Percentiles rank a stretch among this genome's conserved stretches.
Conservation (phyloP, 2,797 vertebrate genomes). For the Oryzias dopingdopingensis region DNA sequence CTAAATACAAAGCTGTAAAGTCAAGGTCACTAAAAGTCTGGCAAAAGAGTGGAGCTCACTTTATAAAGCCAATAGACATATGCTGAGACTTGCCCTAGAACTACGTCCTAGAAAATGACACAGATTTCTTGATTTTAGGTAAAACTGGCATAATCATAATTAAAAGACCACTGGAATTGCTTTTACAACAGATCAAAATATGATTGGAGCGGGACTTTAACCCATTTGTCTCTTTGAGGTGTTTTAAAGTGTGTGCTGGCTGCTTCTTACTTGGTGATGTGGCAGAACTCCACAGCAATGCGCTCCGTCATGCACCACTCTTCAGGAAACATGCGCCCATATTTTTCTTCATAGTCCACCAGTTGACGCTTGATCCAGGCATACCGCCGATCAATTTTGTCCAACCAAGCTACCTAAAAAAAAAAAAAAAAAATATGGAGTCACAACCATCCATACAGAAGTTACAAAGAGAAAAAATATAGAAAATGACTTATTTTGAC, state of each 20-base stretch:
- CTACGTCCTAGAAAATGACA: no score
- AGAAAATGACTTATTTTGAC: constrained; percentile 38
- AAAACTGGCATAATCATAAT: no score
- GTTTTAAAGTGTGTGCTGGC: not conserved
- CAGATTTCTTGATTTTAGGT: no score
- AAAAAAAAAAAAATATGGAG: not conserved
- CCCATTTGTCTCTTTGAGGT: not conserved
- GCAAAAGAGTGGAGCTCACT: constrained; percentile 15
- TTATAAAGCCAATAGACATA: constrained; percentile 2
- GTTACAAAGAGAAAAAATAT: not conserved
- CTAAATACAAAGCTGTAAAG: constrained; percentile 27
- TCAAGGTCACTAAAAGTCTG: constrained; percentile 13
- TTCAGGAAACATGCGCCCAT: constrained; percentile 91
- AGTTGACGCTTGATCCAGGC: constrained; percentile 98
- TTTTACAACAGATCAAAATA: no score
- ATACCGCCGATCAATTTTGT: constrained; percentile 96
- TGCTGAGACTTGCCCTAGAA: not conserved
- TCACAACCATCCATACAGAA: not conserved
- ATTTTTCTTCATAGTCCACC: constrained; percentile 98
- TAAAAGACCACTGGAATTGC: no score
- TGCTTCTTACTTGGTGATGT: constrained; percentile 83
- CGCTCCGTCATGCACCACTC: constrained; percentile 98
- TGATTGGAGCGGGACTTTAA: no score
- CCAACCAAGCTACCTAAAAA: constrained; percentile 90
- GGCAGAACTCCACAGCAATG: constrained; percentile 96